These are phyloP conservation scores for Caretta caretta DNA, from an alignment of 2,113 vertebrate genomes.

Conservation along the genomic window DNA sequence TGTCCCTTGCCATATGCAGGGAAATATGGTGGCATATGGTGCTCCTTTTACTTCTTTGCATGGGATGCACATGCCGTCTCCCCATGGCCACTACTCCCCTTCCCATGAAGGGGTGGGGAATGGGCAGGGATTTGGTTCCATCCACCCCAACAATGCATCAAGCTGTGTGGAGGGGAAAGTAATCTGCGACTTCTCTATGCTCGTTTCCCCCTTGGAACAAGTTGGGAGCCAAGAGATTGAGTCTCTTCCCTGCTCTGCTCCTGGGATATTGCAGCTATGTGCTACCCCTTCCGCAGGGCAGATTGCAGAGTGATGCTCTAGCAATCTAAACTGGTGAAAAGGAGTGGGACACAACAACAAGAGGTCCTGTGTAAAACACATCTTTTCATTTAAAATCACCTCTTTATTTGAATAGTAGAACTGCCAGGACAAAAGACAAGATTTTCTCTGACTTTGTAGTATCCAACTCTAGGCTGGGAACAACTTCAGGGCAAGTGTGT, in stretches of 20 bases:
- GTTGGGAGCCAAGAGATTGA: neutral
- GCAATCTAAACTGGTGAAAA: neutral
- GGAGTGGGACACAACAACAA: neutral
- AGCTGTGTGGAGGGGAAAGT: rapidly evolving
- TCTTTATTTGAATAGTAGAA: constrained; percentile 10
- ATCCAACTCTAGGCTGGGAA: neutral
- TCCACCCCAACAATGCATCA: neutral
- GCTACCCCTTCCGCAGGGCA: neutral
- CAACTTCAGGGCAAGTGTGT: neutral
- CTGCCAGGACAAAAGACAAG: neutral
- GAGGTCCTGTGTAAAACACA: neutral
- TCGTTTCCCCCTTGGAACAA: neutral
- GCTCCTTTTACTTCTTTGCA: neutral
- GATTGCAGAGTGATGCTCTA: neutral
- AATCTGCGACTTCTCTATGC: rapidly evolving
- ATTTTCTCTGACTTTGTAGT: neutral
- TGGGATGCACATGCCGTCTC: neutral
- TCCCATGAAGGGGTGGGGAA: neutral
- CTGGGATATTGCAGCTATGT: neutral
- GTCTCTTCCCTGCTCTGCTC: neutral
- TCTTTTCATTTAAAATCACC: neutral
- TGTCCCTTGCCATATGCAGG: neutral
- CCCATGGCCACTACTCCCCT: neutral
- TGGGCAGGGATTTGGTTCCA: neutral
- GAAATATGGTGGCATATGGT: neutral